Base-by-base conservation (phyloP, 2,113 vertebrate species). In the Lipophrys pholis region DNA sequence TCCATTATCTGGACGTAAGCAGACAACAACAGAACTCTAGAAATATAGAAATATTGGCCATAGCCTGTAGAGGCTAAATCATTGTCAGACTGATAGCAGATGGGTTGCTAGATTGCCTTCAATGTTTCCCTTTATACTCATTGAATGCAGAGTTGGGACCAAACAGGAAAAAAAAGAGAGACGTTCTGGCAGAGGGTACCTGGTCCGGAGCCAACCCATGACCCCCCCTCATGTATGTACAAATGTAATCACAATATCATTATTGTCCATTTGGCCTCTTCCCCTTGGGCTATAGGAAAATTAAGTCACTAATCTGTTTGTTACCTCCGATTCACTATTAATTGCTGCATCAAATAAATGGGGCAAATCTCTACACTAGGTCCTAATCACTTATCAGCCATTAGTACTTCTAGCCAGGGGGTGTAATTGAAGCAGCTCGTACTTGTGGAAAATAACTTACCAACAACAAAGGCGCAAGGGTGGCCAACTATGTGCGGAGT, bases 331-430 rank as follows among this genome's bases (percentile, higher is more conserved):
- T 75, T 73, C 51, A 38, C 48, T 75, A 75, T 84, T 86, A 88
- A 86, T 87, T 86, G 80, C 75, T 42, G 51, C 76, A 87, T 90
- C 69, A 80, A 88, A 87, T 76, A 87, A 88, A 91, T 83, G 83
- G 87, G 74, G 57, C 80, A 87, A 76, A 91, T 91, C 88, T 88
- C 83, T 73, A 65, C 78, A 77, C 72, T 75, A 36, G 67, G 79
- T 85, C 73, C 76, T 84, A 85, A 87, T 89, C 86, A 85, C 83
- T 86, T 86, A 83, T 88, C 77, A 78, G 82, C 81, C 68, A 90
- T 89, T 86, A 90, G 80, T 21, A 74, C 58, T 55, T 74, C 85
- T 50, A 64, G 85, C 89, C 82, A 48, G 85, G 78, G 83, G 85
- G 83, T 78, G 6, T 90, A 89, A 92, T 90, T 85, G 86, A 49